A percentile compares a stretch with the other conserved stretches of the same genome.
phyloP scores from a whole-genome alignment of 2,113 vertebrate genomes.

The Hystrix cristata region DNA sequence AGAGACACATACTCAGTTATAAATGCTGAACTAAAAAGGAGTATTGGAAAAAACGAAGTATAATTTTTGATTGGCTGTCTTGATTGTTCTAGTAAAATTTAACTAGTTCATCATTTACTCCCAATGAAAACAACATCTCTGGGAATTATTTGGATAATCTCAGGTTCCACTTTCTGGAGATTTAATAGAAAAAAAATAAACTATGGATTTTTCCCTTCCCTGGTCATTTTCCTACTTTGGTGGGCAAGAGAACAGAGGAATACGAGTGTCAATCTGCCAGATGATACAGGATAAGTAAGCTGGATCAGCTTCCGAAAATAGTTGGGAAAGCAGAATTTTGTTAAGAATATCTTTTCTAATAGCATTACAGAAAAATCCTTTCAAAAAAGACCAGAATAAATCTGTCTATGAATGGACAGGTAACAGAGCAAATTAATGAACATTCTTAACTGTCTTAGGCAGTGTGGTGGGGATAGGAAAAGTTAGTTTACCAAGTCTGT shows the following conservation, averaged over 20 bases:
- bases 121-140: slow-evolving; percentile 65
- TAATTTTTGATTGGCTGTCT: slow-evolving; percentile 81
- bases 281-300: neutral
- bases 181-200: neutral
- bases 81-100: slow-evolving; percentile 83
- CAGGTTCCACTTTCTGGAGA: slow-evolving; percentile 31
- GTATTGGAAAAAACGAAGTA: slow-evolving; percentile 79
- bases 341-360: slow-evolving; percentile 40
- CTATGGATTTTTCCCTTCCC: neutral
- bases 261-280: neutral
- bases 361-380: neutral
- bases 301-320: neutral
- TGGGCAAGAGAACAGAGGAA: neutral
- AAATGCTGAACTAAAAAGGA: slow-evolving; percentile 85
- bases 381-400: slow-evolving; percentile 13
- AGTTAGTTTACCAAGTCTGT: neutral
- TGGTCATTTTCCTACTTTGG: neutral
- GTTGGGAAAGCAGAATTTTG: neutral
- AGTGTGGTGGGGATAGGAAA: neutral
- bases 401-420: neutral
- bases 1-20: slow-evolving; percentile 87
- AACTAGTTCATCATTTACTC: slow-evolving; percentile 62
- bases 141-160: slow-evolving; percentile 75
- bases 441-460: slow-evolving; percentile 14
- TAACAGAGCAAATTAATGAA: neutral